These are phyloP conservation scores for Drosophila tropicalis DNA, from an alignment of 1,140 invertebrate species.

Conservation along the genomic window DNA sequence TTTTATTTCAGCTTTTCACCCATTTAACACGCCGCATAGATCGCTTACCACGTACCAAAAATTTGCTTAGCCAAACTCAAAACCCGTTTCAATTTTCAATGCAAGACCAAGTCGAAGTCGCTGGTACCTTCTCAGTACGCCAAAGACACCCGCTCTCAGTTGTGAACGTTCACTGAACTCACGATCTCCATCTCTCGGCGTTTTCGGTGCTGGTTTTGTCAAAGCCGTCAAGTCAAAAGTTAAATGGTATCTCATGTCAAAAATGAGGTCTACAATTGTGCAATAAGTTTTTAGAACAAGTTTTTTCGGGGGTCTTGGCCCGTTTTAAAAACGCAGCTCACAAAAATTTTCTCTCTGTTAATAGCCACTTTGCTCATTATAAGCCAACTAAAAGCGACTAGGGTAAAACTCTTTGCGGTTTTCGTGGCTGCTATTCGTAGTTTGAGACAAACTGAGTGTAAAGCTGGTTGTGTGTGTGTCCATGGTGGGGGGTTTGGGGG, in stretches of 20 bases:
- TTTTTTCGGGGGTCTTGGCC: slow-evolving; percentile 49
- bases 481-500: neutral
- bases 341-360: slow-evolving; percentile 70
- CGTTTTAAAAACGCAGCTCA: slow-evolving; percentile 57
- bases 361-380: slow-evolving; percentile 77
- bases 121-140: slow-evolving; percentile 27
- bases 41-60: slow-evolving; percentile 25
- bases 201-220: slow-evolving; percentile 43
- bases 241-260: slow-evolving; percentile 61
- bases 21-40: slow-evolving; percentile 55
- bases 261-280: slow-evolving; percentile 66
- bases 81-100: slow-evolving; percentile 65
- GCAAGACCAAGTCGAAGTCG: slow-evolving; percentile 56
- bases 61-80: slow-evolving; percentile 40
- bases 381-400: slow-evolving; percentile 72
- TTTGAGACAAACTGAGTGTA: neutral
- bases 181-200: slow-evolving; percentile 38
- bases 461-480: slow-evolving; percentile 8
- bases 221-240: slow-evolving; percentile 72
- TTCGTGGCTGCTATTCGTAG: slow-evolving; percentile 46
- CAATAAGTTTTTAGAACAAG: slow-evolving; percentile 67
- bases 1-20: slow-evolving; percentile 74
- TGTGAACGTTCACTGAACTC: slow-evolving; percentile 69
- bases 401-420: slow-evolving; percentile 69
- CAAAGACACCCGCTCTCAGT: slow-evolving; percentile 52